Conservation (phyloP, 2,113 vertebrate species). For the Gobius niger region DNA sequence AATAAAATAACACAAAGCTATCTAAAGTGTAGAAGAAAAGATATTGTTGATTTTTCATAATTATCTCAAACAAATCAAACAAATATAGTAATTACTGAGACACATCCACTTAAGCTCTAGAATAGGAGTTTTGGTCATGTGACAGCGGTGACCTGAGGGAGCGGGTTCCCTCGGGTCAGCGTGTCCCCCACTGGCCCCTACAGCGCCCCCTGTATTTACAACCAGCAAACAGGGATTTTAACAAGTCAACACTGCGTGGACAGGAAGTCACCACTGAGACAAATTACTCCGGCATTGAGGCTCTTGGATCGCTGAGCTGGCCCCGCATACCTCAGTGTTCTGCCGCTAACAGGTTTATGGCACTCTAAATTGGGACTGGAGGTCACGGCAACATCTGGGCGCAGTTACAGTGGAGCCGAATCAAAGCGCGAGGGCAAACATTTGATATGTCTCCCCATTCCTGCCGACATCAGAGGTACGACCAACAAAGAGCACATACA, state of each 20-base stretch:
- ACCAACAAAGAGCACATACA: conserved; percentile 36
- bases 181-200: conserved; percentile 37
- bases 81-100: too few relatives aligned
- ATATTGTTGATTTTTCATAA: too few relatives aligned
- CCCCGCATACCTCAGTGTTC: conserved; percentile 34
- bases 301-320: conserved; percentile 51
- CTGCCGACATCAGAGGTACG: conserved; percentile 49
- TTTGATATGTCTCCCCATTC: conserved; percentile 61
- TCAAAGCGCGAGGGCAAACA: conserved; percentile 67
- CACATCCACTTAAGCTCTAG: neutral
- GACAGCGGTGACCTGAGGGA: conserved; percentile 1
- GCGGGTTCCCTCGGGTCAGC: neutral
- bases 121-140: neutral
- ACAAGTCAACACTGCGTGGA: conserved; percentile 64
- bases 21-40: too few relatives aligned
- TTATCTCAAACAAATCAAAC: too few relatives aligned
- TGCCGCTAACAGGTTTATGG: conserved; percentile 66
- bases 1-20: too few relatives aligned
- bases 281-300: conserved; percentile 65
- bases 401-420: conserved; percentile 62
- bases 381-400: conserved; percentile 66
- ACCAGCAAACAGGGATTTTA: conserved; percentile 65
- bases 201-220: conserved; percentile 42
- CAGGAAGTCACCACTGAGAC: conserved; percentile 57
- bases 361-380: conserved; percentile 56